Percentiles rank a stretch among this genome's conserved stretches.
Evolutionary conservation across 2,113 vertebrate species (phyloP).

Genomic region (Notarius quadriscutis): DNA sequence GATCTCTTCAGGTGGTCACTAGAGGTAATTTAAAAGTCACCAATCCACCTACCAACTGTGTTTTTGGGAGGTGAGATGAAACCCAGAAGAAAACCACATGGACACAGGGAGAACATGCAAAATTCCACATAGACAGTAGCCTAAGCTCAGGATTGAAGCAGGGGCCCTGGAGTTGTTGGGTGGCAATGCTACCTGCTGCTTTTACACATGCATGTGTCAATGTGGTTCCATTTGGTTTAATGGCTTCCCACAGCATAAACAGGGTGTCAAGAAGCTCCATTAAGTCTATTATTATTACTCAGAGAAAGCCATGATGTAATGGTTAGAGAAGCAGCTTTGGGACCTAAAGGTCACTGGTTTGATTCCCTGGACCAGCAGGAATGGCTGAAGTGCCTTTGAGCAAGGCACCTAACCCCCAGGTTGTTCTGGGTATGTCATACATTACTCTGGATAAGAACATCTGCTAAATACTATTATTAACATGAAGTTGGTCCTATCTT

Average conservation of each 20-base stretch:
- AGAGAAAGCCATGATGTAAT: too few relatives aligned
- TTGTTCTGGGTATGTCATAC: too few relatives aligned
- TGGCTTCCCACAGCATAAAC: not conserved
- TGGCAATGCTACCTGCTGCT: not conserved
- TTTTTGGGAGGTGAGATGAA: not conserved
- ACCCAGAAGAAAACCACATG: not conserved
- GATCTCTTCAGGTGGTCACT: not conserved
- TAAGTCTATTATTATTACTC: too few relatives aligned
- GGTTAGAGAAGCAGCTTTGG: too few relatives aligned
- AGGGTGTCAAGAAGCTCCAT: not conserved
- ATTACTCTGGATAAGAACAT: too few relatives aligned
- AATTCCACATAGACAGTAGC: not conserved
- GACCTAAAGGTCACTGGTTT: too few relatives aligned
- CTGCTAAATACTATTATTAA: not conserved
- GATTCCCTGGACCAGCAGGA: too few relatives aligned
- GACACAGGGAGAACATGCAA: not conserved
- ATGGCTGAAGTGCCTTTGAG: too few relatives aligned
- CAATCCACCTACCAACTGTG: not conserved
- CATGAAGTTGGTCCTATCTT: not conserved
- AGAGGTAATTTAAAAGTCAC: not conserved
- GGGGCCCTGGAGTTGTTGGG: not conserved
- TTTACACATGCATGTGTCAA: not conserved
- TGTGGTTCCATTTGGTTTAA: not conserved
- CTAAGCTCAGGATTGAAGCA: not conserved
- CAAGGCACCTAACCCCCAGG: too few relatives aligned